A percentile compares a stretch with the other conserved stretches of the same genome.
Evolutionary conservation across 2,888 invertebrate species (phyloP).

Genomic region (Pyrrhosoma nymphula): DNA sequence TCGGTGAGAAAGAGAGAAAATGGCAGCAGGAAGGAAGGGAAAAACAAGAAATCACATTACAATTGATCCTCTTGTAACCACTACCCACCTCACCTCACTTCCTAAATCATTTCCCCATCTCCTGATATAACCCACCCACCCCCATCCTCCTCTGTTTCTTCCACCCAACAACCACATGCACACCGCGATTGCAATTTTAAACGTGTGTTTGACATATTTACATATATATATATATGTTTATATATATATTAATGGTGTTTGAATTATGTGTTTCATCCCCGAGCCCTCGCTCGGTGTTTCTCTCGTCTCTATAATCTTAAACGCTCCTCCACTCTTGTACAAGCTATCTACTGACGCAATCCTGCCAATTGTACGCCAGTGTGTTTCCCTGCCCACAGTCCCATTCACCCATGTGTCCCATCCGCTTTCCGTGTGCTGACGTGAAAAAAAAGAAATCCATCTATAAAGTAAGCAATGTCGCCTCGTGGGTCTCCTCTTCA

Average conservation of each 20-base stretch:
- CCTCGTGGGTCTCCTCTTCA: not conserved
- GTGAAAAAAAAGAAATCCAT: not conserved
- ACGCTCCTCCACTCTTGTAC: not conserved
- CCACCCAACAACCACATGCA: not conserved
- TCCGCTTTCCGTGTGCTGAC: slow-evolving; percentile 19
- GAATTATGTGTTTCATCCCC: not conserved
- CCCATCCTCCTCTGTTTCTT: not conserved
- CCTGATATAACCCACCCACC: not conserved
- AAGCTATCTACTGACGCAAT: slow-evolving; percentile 11
- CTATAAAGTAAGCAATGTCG: not conserved
- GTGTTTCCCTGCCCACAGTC: not conserved
- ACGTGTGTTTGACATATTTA: slow-evolving; percentile 12
- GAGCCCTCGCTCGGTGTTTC: slow-evolving; percentile 2
- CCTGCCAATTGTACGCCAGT: slow-evolving; percentile 8
- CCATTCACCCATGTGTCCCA: not conserved
- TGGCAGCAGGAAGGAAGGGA: not conserved
- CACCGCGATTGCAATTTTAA: slow-evolving; percentile 39
- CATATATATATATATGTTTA: not conserved
- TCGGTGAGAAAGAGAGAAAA: not conserved
- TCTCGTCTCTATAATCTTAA: slow-evolving; percentile 20
- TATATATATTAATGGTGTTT: slow-evolving; percentile 32
- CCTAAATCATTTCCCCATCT: not conserved
- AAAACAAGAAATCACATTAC: not conserved
- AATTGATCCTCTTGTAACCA: not conserved
- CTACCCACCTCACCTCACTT: not conserved